phyloP scores from a whole-genome alignment of 2,888 invertebrate genomes.

The Prenolepis imparis region DNA sequence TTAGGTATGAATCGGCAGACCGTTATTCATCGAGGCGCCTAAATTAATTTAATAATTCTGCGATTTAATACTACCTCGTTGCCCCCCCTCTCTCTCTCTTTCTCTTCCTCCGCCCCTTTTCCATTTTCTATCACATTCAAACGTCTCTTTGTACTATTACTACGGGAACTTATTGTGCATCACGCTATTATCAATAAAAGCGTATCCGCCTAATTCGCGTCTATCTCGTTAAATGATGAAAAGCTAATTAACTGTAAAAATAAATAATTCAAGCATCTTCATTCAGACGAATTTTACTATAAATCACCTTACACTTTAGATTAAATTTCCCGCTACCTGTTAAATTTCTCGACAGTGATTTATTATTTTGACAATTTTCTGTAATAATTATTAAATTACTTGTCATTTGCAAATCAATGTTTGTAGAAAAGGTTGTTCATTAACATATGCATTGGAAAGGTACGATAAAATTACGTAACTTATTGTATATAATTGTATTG shows the following conservation, averaged over 20 bases:
- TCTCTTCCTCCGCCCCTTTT: constrained; percentile 5
- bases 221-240: constrained; percentile 24
- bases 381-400: neutral
- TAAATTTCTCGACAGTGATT: constrained; percentile 20
- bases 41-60: constrained; percentile 66
- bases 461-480: neutral
- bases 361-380: neutral
- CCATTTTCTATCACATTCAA: constrained; percentile 35
- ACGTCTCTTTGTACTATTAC: constrained; percentile 36
- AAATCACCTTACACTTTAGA: neutral
- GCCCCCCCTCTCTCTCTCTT: neutral
- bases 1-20: constrained; percentile 53
- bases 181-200: constrained; percentile 58
- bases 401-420: neutral
- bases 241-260: constrained; percentile 47
- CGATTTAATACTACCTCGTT: constrained; percentile 50
- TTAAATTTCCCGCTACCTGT: neutral
- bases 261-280: constrained; percentile 53
- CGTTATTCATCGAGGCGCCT: constrained; percentile 60
- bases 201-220: constrained; percentile 45
- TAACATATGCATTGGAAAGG: neutral
- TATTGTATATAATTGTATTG: neutral
- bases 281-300: constrained; percentile 10
- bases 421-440: neutral
- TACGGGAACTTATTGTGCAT: constrained; percentile 36